A percentile compares a stretch with the other conserved stretches of the same genome.
phyloP scores from a whole-genome alignment of 92 coral and sea anemone species.

The Bergia sp. region DNA sequence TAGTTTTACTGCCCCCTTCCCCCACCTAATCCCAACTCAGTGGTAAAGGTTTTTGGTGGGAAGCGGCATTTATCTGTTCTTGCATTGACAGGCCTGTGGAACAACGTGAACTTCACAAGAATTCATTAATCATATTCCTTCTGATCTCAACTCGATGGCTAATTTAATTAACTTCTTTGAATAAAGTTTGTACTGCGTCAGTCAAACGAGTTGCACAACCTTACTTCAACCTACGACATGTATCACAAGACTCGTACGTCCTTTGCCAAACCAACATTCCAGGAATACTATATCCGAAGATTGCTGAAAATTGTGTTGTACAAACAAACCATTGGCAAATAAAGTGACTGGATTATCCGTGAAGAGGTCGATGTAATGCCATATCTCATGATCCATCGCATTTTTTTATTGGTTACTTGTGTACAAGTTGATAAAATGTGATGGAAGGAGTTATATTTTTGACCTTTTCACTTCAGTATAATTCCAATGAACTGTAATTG shows the following conservation, averaged over 20 bases:
- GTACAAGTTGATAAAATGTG: conserved; percentile 11
- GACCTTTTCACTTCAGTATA: conserved; percentile 19
- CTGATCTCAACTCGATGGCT: too few species aligned
- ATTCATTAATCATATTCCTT: too few species aligned
- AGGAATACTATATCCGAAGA: background rate
- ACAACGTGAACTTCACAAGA: too few species aligned
- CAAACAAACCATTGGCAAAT: background rate
- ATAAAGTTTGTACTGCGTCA: too few species aligned
- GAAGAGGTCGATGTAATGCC: background rate
- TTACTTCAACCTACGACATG: too few species aligned
- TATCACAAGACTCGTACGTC: background rate
- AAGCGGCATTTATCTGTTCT: too few species aligned
- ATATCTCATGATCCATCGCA: background rate
- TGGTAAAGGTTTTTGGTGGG: too few species aligned
- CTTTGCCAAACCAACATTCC: background rate
- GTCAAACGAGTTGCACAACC: too few species aligned
- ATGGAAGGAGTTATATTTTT: conserved; percentile 15
- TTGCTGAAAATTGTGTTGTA: background rate
- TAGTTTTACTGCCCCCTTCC: too few species aligned
- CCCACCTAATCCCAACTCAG: too few species aligned
- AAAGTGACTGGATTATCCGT: background rate
- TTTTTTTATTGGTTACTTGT: background rate
- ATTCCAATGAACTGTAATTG: background rate
- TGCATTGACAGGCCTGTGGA: too few species aligned
- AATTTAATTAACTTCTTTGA: too few species aligned